Percentiles rank a stretch among this genome's conserved stretches.
phyloP scores from a whole-genome alignment of 1,140 invertebrate species.

The Bursaphelenchus mucronatus region DNA sequence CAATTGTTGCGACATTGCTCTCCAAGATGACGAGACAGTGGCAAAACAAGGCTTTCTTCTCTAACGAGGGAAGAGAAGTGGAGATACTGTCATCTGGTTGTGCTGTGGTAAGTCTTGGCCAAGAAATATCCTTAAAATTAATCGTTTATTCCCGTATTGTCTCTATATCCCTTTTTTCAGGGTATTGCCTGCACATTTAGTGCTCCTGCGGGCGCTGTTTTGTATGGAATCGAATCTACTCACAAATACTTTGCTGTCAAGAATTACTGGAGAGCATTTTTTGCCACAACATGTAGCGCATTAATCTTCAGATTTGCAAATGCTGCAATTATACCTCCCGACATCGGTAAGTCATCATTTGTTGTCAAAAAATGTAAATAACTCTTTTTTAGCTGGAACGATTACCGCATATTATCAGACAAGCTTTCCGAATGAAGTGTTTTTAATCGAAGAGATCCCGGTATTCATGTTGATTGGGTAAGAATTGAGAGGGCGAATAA shows the following conservation, averaged over 20 bases:
- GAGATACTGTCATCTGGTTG: conserved; percentile 59
- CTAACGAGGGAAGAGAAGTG: conserved; percentile 54
- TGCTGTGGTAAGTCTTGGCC: conserved; percentile 26
- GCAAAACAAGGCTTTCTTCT: conserved; percentile 55
- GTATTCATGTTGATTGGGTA: conserved; percentile 89
- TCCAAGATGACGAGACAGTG: conserved; percentile 51
- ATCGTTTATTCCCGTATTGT: neutral
- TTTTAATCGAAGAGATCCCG: conserved; percentile 93
- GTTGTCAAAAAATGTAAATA: neutral
- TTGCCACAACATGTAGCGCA: conserved; percentile 91
- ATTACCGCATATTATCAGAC: conserved; percentile 61
- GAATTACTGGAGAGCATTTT: conserved; percentile 98
- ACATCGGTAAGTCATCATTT: conserved; percentile 34
- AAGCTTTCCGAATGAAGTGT: conserved; percentile 64
- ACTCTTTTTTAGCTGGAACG: conserved; percentile 44
- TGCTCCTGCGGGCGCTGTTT: conserved; percentile 65
- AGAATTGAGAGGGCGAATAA: conserved; percentile 50
- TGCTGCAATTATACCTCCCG: conserved; percentile 54
- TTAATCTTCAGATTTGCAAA: conserved; percentile 78
- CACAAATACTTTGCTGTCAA: conserved; percentile 96
- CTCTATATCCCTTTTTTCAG: neutral
- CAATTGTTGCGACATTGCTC: conserved; percentile 55
- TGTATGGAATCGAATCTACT: conserved; percentile 98
- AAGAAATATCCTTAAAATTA: neutral
- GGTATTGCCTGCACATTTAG: conserved; percentile 27